Conservation (phyloP, 2,888 invertebrate genomes). For the Parascotia fuliginaria region DNA sequence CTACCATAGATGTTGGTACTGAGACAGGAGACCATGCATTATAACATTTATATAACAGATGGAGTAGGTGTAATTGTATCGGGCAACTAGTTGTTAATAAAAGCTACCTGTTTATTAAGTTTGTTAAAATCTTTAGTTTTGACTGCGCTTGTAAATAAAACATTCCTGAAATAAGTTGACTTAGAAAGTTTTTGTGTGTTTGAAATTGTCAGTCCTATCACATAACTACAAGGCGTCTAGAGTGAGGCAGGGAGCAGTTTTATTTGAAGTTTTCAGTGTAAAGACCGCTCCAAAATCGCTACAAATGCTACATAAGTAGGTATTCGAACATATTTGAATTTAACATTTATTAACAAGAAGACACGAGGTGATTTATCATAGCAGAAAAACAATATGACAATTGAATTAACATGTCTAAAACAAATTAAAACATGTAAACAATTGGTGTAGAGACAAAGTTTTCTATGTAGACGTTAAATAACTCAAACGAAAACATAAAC, state of each 20-base stretch:
- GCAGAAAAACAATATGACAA: not conserved
- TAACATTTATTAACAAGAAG: not conserved
- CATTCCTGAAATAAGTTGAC: conserved; percentile 32
- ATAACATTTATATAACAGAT: conserved; percentile 12
- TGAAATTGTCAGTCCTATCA: conserved; percentile 19
- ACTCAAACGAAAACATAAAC: conserved; percentile 39
- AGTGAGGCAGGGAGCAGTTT: conserved; percentile 32
- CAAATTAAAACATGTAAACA: not conserved
- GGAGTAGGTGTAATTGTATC: conserved; percentile 25
- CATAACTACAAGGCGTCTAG: conserved; percentile 32
- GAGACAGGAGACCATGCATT: conserved; percentile 49
- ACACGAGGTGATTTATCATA: not conserved
- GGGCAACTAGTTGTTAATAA: conserved; percentile 34
- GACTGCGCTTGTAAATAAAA: conserved; percentile 37
- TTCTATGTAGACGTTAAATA: conserved; percentile 17
- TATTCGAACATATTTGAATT: conserved; percentile 9
- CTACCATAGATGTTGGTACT: conserved; percentile 21
- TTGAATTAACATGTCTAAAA: not conserved
- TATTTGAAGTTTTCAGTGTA: conserved; percentile 52
- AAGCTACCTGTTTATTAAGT: conserved; percentile 22
- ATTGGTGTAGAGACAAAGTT: conserved; percentile 13
- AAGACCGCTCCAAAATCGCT: conserved; percentile 53
- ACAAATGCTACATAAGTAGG: not conserved
- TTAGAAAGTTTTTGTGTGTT: not conserved
- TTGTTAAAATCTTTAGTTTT: conserved; percentile 18